phyloP scores from a whole-genome alignment of 1,140 invertebrate genomes.

The Littorina saxatilis region DNA sequence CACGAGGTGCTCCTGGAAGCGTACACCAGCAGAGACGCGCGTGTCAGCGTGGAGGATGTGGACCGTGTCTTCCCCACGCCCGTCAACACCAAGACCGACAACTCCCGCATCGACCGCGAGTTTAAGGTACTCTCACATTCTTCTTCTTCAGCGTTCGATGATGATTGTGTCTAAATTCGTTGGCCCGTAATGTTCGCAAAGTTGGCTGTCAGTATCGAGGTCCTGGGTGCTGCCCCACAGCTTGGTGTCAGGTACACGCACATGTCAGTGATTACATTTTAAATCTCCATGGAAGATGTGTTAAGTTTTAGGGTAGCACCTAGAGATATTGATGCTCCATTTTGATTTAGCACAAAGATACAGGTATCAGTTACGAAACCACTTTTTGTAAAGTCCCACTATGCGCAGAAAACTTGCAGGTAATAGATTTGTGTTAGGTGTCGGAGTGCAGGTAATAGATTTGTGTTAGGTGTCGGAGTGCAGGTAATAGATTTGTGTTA shows the following conservation, averaged over 20 bases:
- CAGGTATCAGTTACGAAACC: too few relatives aligned
- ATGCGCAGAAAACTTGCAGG: too few relatives aligned
- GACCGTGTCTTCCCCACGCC: neutral
- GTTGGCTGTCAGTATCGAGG: neutral
- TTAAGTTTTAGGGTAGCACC: neutral
- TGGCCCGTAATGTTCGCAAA: neutral
- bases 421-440: too few relatives aligned
- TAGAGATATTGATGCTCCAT: too few relatives aligned
- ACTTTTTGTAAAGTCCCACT: too few relatives aligned
- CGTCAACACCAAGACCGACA: neutral
- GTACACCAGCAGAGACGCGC: constrained; percentile 93
- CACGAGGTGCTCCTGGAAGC: constrained; percentile 94
- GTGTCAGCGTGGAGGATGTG: constrained; percentile 80
- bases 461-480: too few relatives aligned
- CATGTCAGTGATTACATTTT: too few relatives aligned
- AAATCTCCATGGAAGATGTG: neutral
- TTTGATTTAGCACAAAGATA: too few relatives aligned
- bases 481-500: too few relatives aligned
- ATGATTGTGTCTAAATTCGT: too few relatives aligned
- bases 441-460: too few relatives aligned
- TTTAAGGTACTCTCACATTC: neutral
- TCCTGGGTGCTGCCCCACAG: too few relatives aligned
- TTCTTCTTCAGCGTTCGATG: neutral
- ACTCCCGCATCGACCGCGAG: neutral
- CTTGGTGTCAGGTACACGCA: neutral